These are phyloP conservation scores for Papilio polyxenes DNA, from an alignment of 1,140 invertebrate species.

Conservation along the genomic window DNA sequence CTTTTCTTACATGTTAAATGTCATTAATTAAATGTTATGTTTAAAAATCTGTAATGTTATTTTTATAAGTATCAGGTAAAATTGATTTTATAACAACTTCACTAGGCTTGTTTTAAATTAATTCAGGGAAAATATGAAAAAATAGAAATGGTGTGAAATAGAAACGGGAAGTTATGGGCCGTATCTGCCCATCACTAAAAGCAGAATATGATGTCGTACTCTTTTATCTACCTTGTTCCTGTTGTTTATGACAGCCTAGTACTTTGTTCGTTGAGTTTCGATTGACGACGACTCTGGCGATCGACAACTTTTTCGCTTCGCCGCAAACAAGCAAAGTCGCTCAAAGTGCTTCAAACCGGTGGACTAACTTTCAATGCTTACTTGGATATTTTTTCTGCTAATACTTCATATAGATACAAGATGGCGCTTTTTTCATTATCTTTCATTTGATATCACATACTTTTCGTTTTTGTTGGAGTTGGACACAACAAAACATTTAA, in stretches of 20 bases:
- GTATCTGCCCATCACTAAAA: no score
- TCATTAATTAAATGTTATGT: no score
- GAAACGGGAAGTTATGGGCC: no score
- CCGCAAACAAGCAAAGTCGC: background rate
- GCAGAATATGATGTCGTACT: background rate
- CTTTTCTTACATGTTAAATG: background rate
- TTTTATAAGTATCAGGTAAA: no score
- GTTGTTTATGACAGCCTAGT: slow-evolving; percentile 25
- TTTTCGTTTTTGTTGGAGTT: no score
- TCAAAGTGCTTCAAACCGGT: no score
- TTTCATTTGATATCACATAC: background rate
- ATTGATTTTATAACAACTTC: no score
- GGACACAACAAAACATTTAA: no score
- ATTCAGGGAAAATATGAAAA: background rate
- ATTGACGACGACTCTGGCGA: slow-evolving; percentile 6
- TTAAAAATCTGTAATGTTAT: no score
- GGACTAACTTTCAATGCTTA: background rate
- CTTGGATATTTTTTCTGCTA: background rate
- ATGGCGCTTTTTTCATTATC: background rate
- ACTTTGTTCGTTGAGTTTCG: slow-evolving; percentile 34
- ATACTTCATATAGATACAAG: background rate
- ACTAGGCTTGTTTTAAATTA: no score
- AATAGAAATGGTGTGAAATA: background rate
- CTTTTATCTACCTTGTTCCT: background rate
- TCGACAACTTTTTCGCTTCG: background rate